Conservation (phyloP, 2,797 vertebrate species). For the Poeciliopsis paucimaculata region DNA sequence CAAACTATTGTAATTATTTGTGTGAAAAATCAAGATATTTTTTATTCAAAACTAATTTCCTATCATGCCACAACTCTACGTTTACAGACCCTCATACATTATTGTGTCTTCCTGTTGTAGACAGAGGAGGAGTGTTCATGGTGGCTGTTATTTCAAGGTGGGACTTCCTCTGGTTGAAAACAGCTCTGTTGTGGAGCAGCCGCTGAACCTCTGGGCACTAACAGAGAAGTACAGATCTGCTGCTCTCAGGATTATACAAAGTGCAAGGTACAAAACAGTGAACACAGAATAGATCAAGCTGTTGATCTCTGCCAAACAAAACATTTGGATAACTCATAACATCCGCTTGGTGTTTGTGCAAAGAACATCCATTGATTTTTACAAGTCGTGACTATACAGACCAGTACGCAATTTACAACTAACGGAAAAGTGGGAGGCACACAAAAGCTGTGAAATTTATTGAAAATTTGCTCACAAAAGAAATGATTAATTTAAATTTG, state of each 20-base stretch:
- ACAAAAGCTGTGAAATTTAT: not conserved
- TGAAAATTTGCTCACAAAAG: not conserved
- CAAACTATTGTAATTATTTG: not conserved
- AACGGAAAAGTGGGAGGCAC: not conserved
- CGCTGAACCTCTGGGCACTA: constrained; percentile 85
- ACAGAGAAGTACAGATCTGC: constrained; percentile 80
- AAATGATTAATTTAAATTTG: not conserved
- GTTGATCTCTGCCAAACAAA: not conserved
- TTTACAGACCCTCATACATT: not conserved
- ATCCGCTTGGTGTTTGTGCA: not conserved
- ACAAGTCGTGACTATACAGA: not conserved
- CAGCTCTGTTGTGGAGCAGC: constrained; percentile 86
- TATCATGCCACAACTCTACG: not conserved
- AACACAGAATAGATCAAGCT: not conserved
- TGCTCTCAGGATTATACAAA: constrained; percentile 80
- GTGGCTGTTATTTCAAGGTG: constrained; percentile 80
- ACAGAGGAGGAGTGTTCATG: constrained; percentile 35
- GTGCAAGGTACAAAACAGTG: constrained; percentile 81
- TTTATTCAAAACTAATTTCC: not conserved
- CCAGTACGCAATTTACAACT: not conserved
- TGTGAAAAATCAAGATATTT: not conserved
- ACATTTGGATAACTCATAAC: not conserved
- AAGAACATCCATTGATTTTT: not conserved
- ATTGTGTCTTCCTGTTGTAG: constrained; percentile 37
- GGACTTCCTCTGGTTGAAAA: constrained; percentile 93